phyloP scores from a whole-genome alignment of 2,888 invertebrate species.

The Pachymerium ferrugineum region DNA sequence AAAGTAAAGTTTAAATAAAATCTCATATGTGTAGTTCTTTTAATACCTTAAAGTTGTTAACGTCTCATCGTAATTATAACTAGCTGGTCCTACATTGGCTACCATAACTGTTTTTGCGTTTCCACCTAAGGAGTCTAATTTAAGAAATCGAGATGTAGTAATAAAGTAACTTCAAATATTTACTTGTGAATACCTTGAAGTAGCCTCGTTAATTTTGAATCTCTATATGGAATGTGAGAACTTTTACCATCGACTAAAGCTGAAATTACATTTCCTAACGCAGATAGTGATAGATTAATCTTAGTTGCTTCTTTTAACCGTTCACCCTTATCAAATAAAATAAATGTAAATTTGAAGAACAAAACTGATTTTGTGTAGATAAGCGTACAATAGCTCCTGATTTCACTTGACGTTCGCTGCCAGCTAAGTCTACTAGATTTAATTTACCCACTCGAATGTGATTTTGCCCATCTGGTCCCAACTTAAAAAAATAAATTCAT shows the following conservation, averaged over 20 bases:
- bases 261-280: constrained; percentile 97
- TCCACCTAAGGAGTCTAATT: constrained; percentile 88
- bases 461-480: constrained; percentile 57
- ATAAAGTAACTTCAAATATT: not conserved
- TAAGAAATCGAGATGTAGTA: constrained; percentile 9
- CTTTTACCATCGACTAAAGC: constrained; percentile 83
- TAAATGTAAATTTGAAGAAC: too few species aligned
- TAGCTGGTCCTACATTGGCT: constrained; percentile 96
- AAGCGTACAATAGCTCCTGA: constrained; percentile 72
- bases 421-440: constrained; percentile 96
- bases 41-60: constrained; percentile 75
- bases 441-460: constrained; percentile 80
- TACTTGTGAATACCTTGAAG: constrained; percentile 58
- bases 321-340: constrained; percentile 58
- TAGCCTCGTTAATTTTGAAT: constrained; percentile 91
- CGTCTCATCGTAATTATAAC: constrained; percentile 96
- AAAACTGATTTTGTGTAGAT: too few species aligned
- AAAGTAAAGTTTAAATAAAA: not conserved
- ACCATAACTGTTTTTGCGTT: constrained; percentile 99
- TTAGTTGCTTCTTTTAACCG: constrained; percentile 92
- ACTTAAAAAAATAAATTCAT: constrained; percentile 40
- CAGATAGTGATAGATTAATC: constrained; percentile 92
- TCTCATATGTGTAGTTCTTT: not conserved
- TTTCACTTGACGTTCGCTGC: constrained; percentile 94
- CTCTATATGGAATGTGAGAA: constrained; percentile 93